phyloP scores from a whole-genome alignment of 1,140 invertebrate species.

The Brachionus rotundiformis region DNA sequence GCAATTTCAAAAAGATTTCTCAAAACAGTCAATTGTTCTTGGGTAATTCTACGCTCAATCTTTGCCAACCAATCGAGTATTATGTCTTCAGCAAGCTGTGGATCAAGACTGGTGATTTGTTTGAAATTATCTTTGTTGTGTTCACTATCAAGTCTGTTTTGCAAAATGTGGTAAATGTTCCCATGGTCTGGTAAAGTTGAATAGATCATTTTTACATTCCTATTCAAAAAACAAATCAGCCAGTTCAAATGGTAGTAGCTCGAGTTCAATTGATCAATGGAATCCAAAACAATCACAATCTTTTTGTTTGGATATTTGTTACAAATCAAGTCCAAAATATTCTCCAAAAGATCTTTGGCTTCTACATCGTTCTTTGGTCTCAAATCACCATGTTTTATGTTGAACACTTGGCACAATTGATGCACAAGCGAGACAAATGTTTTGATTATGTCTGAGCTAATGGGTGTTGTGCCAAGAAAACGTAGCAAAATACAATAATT shows the following conservation, averaged over 20 bases:
- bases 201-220: conserved; percentile 59
- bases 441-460: conserved; percentile 12
- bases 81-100: neutral
- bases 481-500: conserved; percentile 17
- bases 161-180: neutral
- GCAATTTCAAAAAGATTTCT: conserved; percentile 73
- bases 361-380: neutral
- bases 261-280: conserved; percentile 57
- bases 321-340: neutral
- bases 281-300: conserved; percentile 59
- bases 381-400: neutral
- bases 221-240: conserved; percentile 61
- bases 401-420: conserved; percentile 2
- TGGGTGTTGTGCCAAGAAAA: conserved; percentile 31
- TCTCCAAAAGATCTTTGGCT: neutral
- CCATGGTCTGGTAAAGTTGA: conserved; percentile 55
- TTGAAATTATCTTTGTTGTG: neutral
- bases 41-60: conserved; percentile 54
- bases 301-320: conserved; percentile 54
- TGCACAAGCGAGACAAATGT: neutral
- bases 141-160: neutral
- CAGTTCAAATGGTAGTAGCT: conserved; percentile 57
- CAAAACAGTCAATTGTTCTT: conserved; percentile 79
- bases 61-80: conserved; percentile 54
- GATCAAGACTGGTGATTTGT: neutral